These are phyloP conservation scores for Oscheius sp. DNA, from an alignment of 1,140 invertebrate genomes.

Conservation along the genomic window DNA sequence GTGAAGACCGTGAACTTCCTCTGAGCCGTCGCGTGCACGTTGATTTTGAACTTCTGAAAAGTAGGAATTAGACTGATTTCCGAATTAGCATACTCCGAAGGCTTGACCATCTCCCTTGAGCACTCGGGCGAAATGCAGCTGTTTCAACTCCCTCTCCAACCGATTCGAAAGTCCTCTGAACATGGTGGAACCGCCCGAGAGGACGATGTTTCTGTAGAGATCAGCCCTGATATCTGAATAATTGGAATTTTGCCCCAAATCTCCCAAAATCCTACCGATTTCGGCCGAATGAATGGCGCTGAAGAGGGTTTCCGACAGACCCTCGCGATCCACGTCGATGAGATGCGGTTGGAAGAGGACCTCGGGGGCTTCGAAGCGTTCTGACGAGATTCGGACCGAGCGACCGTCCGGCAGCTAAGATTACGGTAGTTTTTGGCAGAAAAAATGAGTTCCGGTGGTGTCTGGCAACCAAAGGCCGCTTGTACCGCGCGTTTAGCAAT, in stretches of 20 bases:
- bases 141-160: not conserved
- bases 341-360: conserved; percentile 96
- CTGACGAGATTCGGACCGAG: conserved; percentile 91
- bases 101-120: not conserved
- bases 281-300: conserved; percentile 90
- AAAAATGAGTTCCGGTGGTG: no score
- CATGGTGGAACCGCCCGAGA: not conserved
- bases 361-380: conserved; percentile 96
- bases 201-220: not conserved
- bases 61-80: no score
- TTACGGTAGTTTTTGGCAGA: no score
- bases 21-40: conserved; percentile 94
- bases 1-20: conserved; percentile 99
- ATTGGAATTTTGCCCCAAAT: no score
- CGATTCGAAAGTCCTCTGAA: not conserved
- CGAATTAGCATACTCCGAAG: no score
- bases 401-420: conserved; percentile 88
- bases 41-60: conserved; percentile 95
- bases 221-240: not conserved
- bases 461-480: no score
- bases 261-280: conserved; percentile 65
- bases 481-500: no score
- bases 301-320: conserved; percentile 96
- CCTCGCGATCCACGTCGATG: conserved; percentile 86
- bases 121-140: not conserved